Percentiles rank a stretch among this genome's conserved stretches.
phyloP scores from a whole-genome alignment of 2,113 vertebrate species.

The Catharus minimus region DNA sequence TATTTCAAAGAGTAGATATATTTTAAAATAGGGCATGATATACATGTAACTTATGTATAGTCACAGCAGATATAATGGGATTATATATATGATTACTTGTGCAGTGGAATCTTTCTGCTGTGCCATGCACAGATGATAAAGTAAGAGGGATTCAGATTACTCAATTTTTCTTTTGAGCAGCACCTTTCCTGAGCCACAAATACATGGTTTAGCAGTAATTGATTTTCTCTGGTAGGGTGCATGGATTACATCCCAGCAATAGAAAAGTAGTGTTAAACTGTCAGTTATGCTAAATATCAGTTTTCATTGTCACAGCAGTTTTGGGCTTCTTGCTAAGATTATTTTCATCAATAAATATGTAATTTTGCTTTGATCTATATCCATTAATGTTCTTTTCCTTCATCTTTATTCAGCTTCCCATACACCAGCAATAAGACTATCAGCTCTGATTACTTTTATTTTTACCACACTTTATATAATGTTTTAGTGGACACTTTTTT shows the following conservation, averaged over 20 bases:
- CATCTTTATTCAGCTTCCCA: not conserved
- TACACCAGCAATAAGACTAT: not conserved
- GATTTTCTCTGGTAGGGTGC: slow-evolving; percentile 10
- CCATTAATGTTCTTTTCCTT: not conserved
- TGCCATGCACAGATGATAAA: not conserved
- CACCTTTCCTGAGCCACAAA: not conserved
- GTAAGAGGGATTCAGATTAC: not conserved
- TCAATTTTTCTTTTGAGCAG: not conserved
- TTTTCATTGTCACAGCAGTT: not conserved
- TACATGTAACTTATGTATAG: not conserved
- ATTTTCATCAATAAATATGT: not conserved
- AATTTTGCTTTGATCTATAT: not conserved
- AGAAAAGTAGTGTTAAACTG: slow-evolving; percentile 1
- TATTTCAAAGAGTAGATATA: not conserved
- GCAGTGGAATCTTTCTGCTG: not conserved
- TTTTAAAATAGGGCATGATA: not conserved
- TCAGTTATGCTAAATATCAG: not conserved
- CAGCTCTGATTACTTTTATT: not conserved
- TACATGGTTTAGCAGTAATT: not conserved
- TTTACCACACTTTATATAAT: not conserved
- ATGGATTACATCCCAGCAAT: not conserved
- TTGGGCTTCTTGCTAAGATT: not conserved
- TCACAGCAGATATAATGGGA: not conserved
- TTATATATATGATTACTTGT: not conserved
- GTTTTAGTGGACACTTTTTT: not conserved